phyloP scores from a whole-genome alignment of 2,888 invertebrate species.

The Orthosia incerta region DNA sequence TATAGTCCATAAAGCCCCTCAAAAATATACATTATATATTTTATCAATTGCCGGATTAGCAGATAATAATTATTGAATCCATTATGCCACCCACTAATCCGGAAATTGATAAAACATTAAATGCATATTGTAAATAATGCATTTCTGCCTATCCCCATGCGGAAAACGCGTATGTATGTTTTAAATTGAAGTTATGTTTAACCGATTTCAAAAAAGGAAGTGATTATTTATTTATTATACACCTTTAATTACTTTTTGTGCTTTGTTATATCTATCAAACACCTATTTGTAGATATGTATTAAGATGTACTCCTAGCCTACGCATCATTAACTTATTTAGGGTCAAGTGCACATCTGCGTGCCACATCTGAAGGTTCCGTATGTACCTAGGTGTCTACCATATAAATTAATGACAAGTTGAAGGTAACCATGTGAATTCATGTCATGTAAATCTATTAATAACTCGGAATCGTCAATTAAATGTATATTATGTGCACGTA shows the following conservation, averaged over 20 bases:
- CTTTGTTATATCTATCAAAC: no score
- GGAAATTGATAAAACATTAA: not conserved
- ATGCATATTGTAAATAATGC: no score
- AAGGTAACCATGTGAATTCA: conserved; percentile 39
- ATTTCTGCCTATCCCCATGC: no score
- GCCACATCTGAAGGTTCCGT: conserved; percentile 49
- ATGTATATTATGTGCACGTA: not conserved
- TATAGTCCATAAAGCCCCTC: no score
- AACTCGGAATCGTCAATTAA: not conserved
- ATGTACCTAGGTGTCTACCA: conserved; percentile 5
- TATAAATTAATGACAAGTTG: conserved; percentile 52
- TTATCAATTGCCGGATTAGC: not conserved
- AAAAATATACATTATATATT: no score
- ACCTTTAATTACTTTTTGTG: no score
- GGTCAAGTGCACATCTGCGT: conserved; percentile 61
- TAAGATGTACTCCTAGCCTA: conserved; percentile 4
- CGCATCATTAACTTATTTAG: conserved; percentile 46
- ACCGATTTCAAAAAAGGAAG: not conserved
- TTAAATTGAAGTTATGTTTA: not conserved
- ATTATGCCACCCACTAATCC: no score
- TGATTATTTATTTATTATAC: no score
- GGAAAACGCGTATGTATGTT: no score
- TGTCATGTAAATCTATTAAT: conserved; percentile 11
- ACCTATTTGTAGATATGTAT: no score
- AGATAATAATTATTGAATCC: no score